Evolutionary conservation across 2,797 vertebrate genomes (phyloP).

Genomic region (Cyprinodon diabolis): DNA sequence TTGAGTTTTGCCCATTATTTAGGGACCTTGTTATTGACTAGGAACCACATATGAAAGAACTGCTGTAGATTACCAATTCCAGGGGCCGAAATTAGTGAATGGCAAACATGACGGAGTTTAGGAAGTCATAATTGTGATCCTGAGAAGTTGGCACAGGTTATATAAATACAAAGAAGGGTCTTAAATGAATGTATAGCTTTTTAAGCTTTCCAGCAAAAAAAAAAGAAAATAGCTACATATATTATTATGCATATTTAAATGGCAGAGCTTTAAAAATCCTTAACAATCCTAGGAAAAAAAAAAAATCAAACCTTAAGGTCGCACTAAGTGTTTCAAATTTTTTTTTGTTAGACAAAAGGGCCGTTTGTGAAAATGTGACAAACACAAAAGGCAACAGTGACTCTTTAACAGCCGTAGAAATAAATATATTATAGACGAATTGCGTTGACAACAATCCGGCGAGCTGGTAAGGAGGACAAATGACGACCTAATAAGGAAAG

Average conservation of each 20-base stretch:
- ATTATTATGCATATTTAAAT: conserved; percentile 52
- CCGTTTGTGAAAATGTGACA: conserved; percentile 51
- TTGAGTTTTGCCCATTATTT: conserved; percentile 10
- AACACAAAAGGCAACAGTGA: conserved; percentile 76
- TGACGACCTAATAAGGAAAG: conserved; percentile 64
- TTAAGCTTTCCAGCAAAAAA: conserved; percentile 37
- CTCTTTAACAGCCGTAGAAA: conserved; percentile 53
- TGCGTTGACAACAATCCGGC: conserved; percentile 52
- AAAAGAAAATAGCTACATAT: conserved; percentile 38
- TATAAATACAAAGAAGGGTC: conserved; percentile 32
- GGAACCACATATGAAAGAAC: conserved; percentile 7
- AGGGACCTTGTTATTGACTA: conserved; percentile 23
- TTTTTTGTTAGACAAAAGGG: conserved; percentile 36
- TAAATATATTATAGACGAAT: conserved; percentile 48
- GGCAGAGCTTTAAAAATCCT: conserved; percentile 30
- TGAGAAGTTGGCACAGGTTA: conserved; percentile 58
- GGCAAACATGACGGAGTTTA: conserved; percentile 14
- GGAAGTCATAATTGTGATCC: conserved; percentile 28
- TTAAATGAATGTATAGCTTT: conserved; percentile 47
- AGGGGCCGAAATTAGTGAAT: conserved; percentile 17
- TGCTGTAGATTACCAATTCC: neutral
- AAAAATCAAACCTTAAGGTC: conserved; percentile 24
- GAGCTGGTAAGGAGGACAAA: conserved; percentile 52
- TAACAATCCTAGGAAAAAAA: conserved; percentile 12
- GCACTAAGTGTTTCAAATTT: conserved; percentile 22